phyloP scores from a whole-genome alignment of 1,140 invertebrate genomes.

The Ceratina australensis region DNA sequence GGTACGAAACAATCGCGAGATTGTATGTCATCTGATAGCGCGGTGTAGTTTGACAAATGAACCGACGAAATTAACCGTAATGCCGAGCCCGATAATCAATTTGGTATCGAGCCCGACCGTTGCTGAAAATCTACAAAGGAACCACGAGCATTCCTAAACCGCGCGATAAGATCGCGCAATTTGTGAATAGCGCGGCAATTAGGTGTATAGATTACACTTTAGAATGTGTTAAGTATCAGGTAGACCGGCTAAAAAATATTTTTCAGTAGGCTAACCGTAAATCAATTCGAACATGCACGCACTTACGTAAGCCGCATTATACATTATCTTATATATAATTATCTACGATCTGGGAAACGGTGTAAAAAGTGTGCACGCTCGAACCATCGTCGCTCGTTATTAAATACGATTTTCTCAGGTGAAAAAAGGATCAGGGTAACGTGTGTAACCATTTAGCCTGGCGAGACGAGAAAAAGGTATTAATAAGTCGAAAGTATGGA shows the following conservation, averaged over 20 bases:
- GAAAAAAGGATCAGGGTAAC: too few species aligned
- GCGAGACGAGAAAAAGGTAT: background rate
- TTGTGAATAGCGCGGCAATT: background rate
- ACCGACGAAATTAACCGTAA: background rate
- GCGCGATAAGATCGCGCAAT: background rate
- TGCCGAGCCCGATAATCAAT: background rate
- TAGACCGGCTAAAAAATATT: background rate
- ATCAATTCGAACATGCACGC: constrained; percentile 2
- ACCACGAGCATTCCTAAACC: background rate
- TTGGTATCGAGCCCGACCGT: too few species aligned
- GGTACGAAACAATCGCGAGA: constrained; percentile 48
- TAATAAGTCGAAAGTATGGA: background rate
- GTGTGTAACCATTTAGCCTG: background rate
- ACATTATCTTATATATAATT: constrained; percentile 5
- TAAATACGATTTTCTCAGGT: background rate
- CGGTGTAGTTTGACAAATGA: background rate
- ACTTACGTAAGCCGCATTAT: background rate
- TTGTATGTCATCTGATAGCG: background rate
- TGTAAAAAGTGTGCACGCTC: too few species aligned
- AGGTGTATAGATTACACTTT: too few species aligned
- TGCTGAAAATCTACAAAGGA: background rate
- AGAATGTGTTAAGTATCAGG: background rate
- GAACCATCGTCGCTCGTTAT: background rate
- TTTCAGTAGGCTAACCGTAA: background rate
- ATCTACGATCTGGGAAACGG: background rate